A percentile compares a stretch with the other conserved stretches of the same genome.
phyloP scores from a whole-genome alignment of 2,797 vertebrate genomes.

The Intellagama lesueurii region DNA sequence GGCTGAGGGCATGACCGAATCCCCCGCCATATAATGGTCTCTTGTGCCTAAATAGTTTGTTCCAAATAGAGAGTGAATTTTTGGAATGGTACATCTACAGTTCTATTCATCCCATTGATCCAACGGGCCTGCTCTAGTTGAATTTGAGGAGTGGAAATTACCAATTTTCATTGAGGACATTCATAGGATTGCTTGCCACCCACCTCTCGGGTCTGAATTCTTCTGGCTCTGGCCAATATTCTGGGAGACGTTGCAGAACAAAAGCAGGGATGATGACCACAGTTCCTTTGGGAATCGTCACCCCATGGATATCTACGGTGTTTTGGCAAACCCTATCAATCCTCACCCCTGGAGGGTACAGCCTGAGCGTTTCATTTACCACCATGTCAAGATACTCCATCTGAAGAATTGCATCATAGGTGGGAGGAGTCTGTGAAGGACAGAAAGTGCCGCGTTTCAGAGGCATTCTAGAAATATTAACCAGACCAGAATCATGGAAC shows the following conservation, averaged over 20 bases:
- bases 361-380: constrained; percentile 77
- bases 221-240: neutral
- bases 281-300: constrained; percentile 77
- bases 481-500: no score
- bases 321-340: constrained; percentile 83
- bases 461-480: neutral
- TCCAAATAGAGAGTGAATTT: no score
- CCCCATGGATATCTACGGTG: constrained; percentile 75
- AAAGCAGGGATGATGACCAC: constrained; percentile 74
- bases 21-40: no score
- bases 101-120: no score
- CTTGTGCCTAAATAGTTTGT: no score
- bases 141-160: no score
- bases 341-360: constrained; percentile 70
- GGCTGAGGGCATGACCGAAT: no score
- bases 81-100: no score
- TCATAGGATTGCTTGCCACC: no score
- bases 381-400: constrained; percentile 84
- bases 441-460: accelerated
- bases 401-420: constrained; percentile 75
- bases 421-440: constrained; percentile 69
- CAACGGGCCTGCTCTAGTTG: no score
- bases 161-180: neutral
- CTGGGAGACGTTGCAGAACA: constrained; percentile 72
- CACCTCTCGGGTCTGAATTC: constrained; percentile 73